A percentile compares a stretch with the other conserved stretches of the same genome.
Evolutionary conservation across 2,888 invertebrate species (phyloP).

Genomic region (Drosophila affinis): DNA sequence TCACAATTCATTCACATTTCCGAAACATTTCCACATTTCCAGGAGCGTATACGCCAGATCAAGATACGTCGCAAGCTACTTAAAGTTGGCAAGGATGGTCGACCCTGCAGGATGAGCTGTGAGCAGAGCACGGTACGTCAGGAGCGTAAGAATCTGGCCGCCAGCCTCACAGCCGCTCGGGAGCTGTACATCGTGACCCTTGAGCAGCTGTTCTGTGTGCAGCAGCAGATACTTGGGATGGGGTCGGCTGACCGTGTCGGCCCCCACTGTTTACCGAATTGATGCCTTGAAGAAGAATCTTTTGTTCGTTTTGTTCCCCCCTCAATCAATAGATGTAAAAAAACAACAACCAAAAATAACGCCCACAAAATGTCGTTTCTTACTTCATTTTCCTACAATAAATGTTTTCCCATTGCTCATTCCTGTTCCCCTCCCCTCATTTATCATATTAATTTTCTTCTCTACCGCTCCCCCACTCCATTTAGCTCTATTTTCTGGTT

Average conservation of each 20-base stretch:
- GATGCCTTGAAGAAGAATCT: background rate
- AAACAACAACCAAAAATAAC: background rate
- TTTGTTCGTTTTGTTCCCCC: background rate
- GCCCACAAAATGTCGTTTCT: background rate
- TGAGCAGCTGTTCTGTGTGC: background rate
- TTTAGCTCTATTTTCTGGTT: background rate
- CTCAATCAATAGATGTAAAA: background rate
- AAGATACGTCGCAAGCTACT: background rate
- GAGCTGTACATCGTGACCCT: background rate
- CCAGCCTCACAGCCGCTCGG: background rate
- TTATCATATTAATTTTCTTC: background rate
- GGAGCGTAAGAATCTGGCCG: background rate
- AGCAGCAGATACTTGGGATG: background rate
- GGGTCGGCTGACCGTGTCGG: background rate
- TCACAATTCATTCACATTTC: background rate
- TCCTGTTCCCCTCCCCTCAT: slow-evolving; percentile 1
- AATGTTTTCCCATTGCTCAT: background rate
- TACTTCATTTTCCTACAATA: background rate
- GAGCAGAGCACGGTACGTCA: background rate
- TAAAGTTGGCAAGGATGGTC: background rate
- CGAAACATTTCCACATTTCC: too few relatives aligned
- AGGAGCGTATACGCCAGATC: background rate
- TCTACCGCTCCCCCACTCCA: background rate
- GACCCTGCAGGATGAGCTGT: too few relatives aligned
- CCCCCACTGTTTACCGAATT: too few relatives aligned